Conservation (phyloP, 53 echinoderm and acorn worm species). For the Hippasteria phrygiana region DNA sequence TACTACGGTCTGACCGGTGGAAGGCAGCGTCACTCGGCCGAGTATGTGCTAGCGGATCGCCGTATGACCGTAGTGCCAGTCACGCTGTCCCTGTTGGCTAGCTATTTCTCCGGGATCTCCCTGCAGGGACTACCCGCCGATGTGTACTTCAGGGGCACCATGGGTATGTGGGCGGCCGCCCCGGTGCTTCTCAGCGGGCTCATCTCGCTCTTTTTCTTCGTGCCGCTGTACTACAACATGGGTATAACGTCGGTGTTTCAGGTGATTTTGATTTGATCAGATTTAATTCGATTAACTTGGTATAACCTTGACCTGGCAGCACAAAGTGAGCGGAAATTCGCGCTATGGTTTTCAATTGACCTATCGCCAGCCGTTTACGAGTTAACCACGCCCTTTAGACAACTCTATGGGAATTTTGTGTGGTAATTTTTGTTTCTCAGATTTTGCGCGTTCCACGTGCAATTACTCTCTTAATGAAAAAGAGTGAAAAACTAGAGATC, state of each 20-base stretch:
- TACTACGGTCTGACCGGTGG: slow-evolving; percentile 13
- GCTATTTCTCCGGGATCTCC: not conserved
- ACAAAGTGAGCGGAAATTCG: too few relatives aligned
- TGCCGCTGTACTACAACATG: slow-evolving; percentile 1
- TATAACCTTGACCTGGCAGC: too few relatives aligned
- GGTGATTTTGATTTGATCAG: too few relatives aligned
- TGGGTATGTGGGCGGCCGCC: not conserved
- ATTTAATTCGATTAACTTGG: too few relatives aligned
- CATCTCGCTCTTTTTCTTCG: not conserved
- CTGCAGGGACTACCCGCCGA: not conserved
- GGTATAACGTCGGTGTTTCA: not conserved
- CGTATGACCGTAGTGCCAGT: not conserved
- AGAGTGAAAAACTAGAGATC: too few relatives aligned
- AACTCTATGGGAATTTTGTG: too few relatives aligned
- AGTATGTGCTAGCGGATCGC: slow-evolving; percentile 7
- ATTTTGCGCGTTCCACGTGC: too few relatives aligned
- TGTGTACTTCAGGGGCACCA: not conserved
- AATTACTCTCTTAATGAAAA: too few relatives aligned
- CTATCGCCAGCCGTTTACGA: too few relatives aligned
- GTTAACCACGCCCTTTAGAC: too few relatives aligned
- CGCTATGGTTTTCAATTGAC: too few relatives aligned
- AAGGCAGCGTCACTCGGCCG: not conserved
- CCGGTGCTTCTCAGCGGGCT: not conserved
- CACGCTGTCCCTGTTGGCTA: not conserved
- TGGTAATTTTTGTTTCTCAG: too few relatives aligned